These are phyloP conservation scores for Caenorhabditis remanei DNA, from an alignment of 1,140 invertebrate genomes.

Conservation along the genomic window DNA sequence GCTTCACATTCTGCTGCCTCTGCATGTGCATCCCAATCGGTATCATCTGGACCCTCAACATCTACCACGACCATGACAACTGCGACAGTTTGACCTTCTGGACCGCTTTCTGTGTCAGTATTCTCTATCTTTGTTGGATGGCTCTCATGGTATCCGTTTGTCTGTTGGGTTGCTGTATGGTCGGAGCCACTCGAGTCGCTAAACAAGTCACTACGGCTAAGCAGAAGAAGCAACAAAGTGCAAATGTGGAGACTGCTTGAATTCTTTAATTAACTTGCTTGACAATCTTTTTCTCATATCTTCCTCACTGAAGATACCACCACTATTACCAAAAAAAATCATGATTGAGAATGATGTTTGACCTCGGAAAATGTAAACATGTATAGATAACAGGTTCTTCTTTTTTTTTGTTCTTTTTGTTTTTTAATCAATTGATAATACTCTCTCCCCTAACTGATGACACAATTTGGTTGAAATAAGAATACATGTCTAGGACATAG, in stretches of 20 bases:
- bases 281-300: neutral
- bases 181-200: conserved; percentile 2
- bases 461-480: neutral
- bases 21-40: conserved; percentile 48
- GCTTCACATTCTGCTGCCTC: conserved; percentile 25
- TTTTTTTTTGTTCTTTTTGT: neutral
- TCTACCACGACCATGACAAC: conserved; percentile 21
- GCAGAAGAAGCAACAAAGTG: conserved; percentile 11
- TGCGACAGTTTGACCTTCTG: conserved; percentile 13
- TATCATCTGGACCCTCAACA: conserved; percentile 8
- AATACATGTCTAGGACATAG: neutral
- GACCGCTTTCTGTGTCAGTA: conserved; percentile 26
- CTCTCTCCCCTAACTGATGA: neutral
- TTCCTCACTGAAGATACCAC: neutral
- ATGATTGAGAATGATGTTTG: conserved; percentile 10
- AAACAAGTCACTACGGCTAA: conserved; percentile 1
- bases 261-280: neutral
- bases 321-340: neutral
- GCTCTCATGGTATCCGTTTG: conserved; percentile 1
- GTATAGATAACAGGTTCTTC: conserved; percentile 40
- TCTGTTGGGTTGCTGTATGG: conserved; percentile 28
- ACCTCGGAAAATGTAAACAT: conserved; percentile 30
- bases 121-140: conserved; percentile 32
- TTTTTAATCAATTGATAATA: conserved; percentile 24
- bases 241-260: neutral